Percentiles rank a stretch among this genome's conserved stretches.
Conservation (phyloP, 2,888 invertebrate species). For the Sycophila texana region DNA sequence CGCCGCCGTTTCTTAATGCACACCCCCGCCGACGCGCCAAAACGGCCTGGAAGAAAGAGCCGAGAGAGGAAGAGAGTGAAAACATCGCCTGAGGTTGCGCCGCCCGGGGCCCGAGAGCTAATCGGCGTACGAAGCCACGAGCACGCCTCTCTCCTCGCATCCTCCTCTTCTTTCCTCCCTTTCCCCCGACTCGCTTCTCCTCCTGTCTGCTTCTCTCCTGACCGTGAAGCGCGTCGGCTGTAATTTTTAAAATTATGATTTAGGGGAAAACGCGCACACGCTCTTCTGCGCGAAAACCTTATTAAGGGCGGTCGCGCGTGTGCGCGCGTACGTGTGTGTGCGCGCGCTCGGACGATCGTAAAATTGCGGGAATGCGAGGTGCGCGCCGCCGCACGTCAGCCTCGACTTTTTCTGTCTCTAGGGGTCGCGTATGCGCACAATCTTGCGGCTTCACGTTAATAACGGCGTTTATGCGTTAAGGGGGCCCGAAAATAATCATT, state of each 20-base stretch:
- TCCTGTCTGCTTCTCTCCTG: constrained; percentile 24
- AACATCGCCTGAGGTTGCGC: constrained; percentile 59
- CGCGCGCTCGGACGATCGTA: constrained; percentile 39
- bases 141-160: constrained; percentile 63
- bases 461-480: constrained; percentile 43
- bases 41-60: neutral
- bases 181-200: constrained; percentile 21
- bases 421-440: constrained; percentile 18
- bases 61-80: constrained; percentile 47
- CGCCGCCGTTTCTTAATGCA: constrained; percentile 19
- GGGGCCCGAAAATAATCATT: constrained; percentile 44
- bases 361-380: constrained; percentile 41
- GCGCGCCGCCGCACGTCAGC: neutral
- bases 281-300: constrained; percentile 51
- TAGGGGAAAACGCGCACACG: constrained; percentile 54
- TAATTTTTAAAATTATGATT: constrained; percentile 59
- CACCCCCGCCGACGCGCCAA: constrained; percentile 38
- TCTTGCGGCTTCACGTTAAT: constrained; percentile 48
- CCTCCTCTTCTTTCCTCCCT: constrained; percentile 20
- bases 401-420: neutral
- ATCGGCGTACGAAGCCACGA: constrained; percentile 66
- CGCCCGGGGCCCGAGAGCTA: constrained; percentile 62
- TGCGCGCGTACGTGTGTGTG: constrained; percentile 23
- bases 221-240: constrained; percentile 53
- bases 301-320: constrained; percentile 42